Evolutionary conservation across 2,888 invertebrate species (phyloP), one percentile per base, ranked within the genome.

Genomic region (Hypercompe scribonia): DNA sequence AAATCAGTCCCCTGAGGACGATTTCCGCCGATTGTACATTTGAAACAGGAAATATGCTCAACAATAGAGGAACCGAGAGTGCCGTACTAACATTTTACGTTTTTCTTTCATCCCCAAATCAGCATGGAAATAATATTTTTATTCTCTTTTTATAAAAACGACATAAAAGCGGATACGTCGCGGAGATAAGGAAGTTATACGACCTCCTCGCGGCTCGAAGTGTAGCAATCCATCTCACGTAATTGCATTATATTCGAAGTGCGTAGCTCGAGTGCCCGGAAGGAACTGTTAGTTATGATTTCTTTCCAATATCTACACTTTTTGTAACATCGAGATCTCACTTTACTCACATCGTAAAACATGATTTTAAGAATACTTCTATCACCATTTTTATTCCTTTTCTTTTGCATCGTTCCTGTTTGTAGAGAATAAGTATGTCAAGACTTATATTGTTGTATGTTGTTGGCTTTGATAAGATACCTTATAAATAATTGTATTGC

Each of bases 241-340:
- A 92, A 92, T 92, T 92, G 90, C 91, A 91, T 92, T 92, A 92
- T 91, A 90, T 91, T 90, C 89, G 84, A 80, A 87, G 87, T 90
- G 89, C 89, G 88, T 88, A 86, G 82, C 84, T 85, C 86, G 84
- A 87, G 85, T 84, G 85, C 84, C 86, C 84, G 82, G 83, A 84
- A 88, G 84, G 87, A 84, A 85, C 83, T 83, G 86, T 86, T 85
- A 87, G 86, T 87, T 87, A 87, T 86, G 86, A 86, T 88, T 86
- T 86, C 84, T 87, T 87, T 84, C 88, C 86, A 87, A 89, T 89
- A 88, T 84, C 86, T 81, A 84, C 82, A 85, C 83, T 88, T 84
- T 87, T 84, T 81, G 79, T 78, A 73, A 73, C 72, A 54, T 65
- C 67, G 73, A 78, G 70, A 77, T 81, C 77, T 82, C 75, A 82